These are phyloP conservation scores for Tiaroga cobitis DNA, from an alignment of 2,797 vertebrate genomes.

Conservation along the genomic window DNA sequence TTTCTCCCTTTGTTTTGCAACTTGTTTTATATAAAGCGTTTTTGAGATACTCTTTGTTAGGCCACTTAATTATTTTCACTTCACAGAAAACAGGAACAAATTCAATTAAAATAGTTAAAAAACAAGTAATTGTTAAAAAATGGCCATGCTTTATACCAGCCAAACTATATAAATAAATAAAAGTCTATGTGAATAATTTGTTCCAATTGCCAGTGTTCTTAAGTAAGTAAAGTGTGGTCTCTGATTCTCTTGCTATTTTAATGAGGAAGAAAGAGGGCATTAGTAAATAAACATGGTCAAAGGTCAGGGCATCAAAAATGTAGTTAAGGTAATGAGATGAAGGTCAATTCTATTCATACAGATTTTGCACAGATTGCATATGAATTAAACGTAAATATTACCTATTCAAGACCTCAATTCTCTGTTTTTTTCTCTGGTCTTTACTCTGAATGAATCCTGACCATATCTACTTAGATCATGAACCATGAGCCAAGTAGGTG, in stretches of 20 bases:
- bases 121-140: constrained; percentile 37
- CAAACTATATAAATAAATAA: constrained; percentile 50
- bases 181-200: constrained; percentile 47
- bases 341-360: constrained; percentile 17
- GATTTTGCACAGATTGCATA: constrained; percentile 18
- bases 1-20: constrained; percentile 5
- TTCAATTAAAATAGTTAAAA: constrained; percentile 32
- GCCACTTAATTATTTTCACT: constrained; percentile 14
- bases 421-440: background rate
- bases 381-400: constrained; percentile 26
- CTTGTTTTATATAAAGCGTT: constrained; percentile 26
- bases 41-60: constrained; percentile 16
- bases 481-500: background rate
- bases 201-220: constrained; percentile 28
- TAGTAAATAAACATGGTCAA: constrained; percentile 41
- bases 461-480: background rate
- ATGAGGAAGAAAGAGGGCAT: constrained; percentile 36
- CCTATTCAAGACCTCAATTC: background rate
- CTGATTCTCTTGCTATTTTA: constrained; percentile 15
- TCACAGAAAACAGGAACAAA: constrained; percentile 29
- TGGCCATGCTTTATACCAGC: constrained; percentile 27
- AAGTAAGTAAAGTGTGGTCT: constrained; percentile 21
- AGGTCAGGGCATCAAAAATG: constrained; percentile 37
- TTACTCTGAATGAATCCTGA: constrained; percentile 11
- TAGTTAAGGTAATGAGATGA: constrained; percentile 34